Base-by-base conservation (phyloP, 2,888 invertebrate genomes). In the Ennomos erosarius region DNA sequence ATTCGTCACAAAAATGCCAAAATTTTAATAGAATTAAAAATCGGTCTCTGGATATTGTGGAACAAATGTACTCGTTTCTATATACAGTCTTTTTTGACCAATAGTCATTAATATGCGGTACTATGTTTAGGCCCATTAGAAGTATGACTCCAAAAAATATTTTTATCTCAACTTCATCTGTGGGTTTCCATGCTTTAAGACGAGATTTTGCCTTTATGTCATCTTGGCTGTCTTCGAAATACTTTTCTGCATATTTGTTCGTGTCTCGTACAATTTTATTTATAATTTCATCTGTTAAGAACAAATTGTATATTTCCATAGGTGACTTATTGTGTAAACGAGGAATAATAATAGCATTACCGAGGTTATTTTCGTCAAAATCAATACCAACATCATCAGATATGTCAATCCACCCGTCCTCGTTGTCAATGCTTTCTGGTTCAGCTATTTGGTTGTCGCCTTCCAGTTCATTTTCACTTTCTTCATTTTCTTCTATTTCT, bases 241-340 rank as follows among this genome's bases (percentile, higher is more conserved):
- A 62, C 54, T 68, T 54, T 55, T 49, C 42, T 55, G 64, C 68
- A 64, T 62, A 63, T 55, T 63, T 62, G 53, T 66, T 68, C 43
- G 62, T 66, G 53, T 64, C 62, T 53, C 50, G 47, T 55, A 63
- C 61, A 40, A 63, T 67, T 50, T 58, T 63, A 34, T 65, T 53
- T 36, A 39, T 39, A 11, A 39, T 39, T 39, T 64, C 44, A 54
- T 64, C 64, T 34, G 58, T 61, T 45, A 39, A 59, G 11, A 39
- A 39, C 11, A 39, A 39, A 11, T 10, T 11, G 11, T 11, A 39
- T 11, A 39, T 39, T 11, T 11, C 39, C 11, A 11, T 11, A 39
- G 39, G 39, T 11, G 39, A 39, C 11, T 11, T 39, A 39, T 39
- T 11, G 11, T 39, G 11, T 39, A 39, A 11, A 26, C 26, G 26